Conservation (phyloP, 2,888 invertebrate species). For the Drosophila prolongata region DNA sequence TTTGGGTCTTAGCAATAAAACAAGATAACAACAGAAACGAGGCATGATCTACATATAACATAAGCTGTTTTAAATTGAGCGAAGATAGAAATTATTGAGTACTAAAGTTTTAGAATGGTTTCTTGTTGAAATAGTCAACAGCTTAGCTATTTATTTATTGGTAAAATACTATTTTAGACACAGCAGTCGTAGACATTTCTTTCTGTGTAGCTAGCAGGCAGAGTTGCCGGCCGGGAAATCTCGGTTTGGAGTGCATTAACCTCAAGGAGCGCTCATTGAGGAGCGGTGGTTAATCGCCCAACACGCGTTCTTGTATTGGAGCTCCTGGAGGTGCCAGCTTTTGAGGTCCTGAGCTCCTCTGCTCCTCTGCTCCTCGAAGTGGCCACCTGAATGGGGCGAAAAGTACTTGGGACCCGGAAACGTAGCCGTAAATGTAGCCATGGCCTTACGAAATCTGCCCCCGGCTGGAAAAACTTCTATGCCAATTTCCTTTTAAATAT, state of each 20-base stretch:
- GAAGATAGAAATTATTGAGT: no score
- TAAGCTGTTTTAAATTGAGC: no score
- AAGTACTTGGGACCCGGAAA: constrained; percentile 5
- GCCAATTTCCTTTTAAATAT: constrained; percentile 81
- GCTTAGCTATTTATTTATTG: no score
- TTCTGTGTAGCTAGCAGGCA: background rate
- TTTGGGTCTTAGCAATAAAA: no score
- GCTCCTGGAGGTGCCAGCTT: constrained; percentile 29
- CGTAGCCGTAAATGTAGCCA: constrained; percentile 2
- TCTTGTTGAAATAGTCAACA: no score
- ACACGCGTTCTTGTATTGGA: constrained; percentile 50
- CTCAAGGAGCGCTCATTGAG: constrained; percentile 51
- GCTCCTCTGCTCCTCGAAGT: constrained; percentile 6
- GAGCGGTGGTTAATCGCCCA: constrained; percentile 68
- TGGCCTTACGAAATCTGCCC: background rate
- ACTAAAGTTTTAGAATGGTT: no score
- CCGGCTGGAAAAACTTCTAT: constrained; percentile 60
- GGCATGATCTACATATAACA: no score
- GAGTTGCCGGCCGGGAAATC: background rate
- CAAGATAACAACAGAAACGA: no score
- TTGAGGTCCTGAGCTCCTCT: no score
- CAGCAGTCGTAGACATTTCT: background rate
- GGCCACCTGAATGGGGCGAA: constrained; percentile 7
- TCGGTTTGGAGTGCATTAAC: constrained; percentile 71
- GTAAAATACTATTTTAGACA: no score